Base-by-base conservation (phyloP, 2,797 vertebrate species). In the Heteromormyrus szaboi region DNA sequence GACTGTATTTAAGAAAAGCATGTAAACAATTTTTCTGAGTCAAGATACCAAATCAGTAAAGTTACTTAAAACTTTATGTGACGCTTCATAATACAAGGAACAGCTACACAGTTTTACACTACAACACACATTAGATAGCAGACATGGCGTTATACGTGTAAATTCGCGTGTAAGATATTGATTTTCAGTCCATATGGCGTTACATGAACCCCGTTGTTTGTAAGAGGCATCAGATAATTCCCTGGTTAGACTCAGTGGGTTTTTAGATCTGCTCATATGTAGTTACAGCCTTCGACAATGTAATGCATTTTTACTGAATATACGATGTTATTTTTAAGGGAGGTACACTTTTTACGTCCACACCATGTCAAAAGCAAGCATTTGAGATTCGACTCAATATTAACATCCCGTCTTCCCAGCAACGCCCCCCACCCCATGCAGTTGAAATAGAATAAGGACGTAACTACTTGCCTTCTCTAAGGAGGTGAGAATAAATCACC, bases 401-500 rank as follows among this genome's bases (percentile, higher is more conserved):
- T 86, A 84, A 84, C 25, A 25, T 29, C 51, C 53, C 29, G 2
- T 51, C n/a, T 84, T 86, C 51, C 51, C 51, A 54, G 85, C 85
- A 33, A 62, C 88, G 17, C 76, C 50, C 51, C 25, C 37, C 65
- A 76, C 65, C 72, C 46, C 65, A 54, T 89, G 84, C 62, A 86
- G 56, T 4, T 76, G 48, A 65, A 48, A 53, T 51, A 86, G 83
- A 89, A 72, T 41, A 68, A 62, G 84, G 56, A 72, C 81, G 44
- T 37, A 86, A 46, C 62, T 86, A 92, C 95, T 96, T 95, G 96
- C 97, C 97, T 94, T 97, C 96, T 96, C 95, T 94, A 51, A 96
- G 94, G 91, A 96, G 95, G 91, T 97, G 96, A 89, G 96, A 96
- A 93, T 96, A 97, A 92, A 97, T 95, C 91, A 97, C 94, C 95